Base-by-base conservation (phyloP, 2,113 vertebrate genomes). In the Entomyzon cyanotis region DNA sequence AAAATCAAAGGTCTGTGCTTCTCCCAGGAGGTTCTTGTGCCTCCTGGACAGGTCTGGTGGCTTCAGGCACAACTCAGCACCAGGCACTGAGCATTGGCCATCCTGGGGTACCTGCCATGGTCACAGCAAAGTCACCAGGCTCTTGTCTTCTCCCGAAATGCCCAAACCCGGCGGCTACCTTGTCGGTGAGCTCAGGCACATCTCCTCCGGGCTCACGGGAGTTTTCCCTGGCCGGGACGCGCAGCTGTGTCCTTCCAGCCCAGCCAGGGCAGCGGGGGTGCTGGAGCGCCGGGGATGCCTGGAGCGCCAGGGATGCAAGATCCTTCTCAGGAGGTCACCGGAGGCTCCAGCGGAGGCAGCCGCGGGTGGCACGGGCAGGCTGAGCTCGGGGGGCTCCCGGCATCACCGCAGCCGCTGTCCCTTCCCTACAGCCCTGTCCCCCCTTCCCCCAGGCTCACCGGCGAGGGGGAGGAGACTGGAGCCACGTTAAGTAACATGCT, bases 51-150 rank as follows among this genome's bases (percentile, higher is more conserved):
- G 65, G 7, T 35, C 50, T 4, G 22, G 23, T 0, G 53, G 79
- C 93, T 71, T 94, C 95, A 77, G 69, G 77, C 44, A 11, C 50
- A 10, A 28, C 44, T 3, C 0, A 33, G 35, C 67, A 1, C 3
- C 1, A 1, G 44, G 71, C 35, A 7, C 9, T 0, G 78, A 63
- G 44, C 24, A 1, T 0, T 1, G 56, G 41, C 10, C 52, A 39
- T 42, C 2, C 52, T 0, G 30, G 46, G 58, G 9, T 1, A 6
- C 6, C 83, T 52, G 68, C 80, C 84, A 16, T 8, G 14, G 31
- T 2, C 9, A 19, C 0, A 24, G 55, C 90, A 33, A 7, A 49
- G 37, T 1, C 1, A 7, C 0, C 18, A 28, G 59, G 44, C 14
- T 52, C 64, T 14, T 13, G 3, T 5, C 69, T 18, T 10, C 84